These are phyloP conservation scores for Scaptomyza flava DNA, from an alignment of 2,888 invertebrate species.

Conservation along the genomic window DNA sequence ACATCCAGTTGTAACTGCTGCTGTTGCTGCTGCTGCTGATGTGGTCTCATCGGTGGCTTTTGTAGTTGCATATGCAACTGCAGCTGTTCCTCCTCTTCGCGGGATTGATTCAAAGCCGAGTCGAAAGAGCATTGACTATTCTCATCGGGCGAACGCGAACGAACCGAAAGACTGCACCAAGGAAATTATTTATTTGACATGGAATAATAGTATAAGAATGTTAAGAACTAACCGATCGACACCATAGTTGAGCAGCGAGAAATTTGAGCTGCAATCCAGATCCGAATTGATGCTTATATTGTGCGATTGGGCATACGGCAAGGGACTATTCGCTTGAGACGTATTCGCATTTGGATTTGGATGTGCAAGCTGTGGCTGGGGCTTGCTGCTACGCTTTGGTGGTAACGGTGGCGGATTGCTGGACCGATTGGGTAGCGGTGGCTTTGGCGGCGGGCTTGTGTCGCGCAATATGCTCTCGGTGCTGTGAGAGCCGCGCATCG, in stretches of 20 bases:
- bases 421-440: constrained; percentile 92
- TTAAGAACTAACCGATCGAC: constrained; percentile 85
- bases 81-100: constrained; percentile 89
- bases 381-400: constrained; percentile 88
- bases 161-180: constrained; percentile 87
- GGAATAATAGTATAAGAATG: neutral
- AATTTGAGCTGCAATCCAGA: constrained; percentile 84
- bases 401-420: constrained; percentile 91
- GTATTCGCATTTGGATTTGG: constrained; percentile 19
- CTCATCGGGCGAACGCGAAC: constrained; percentile 90
- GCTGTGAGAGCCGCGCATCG: constrained; percentile 91
- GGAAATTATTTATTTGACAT: neutral
- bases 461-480: constrained; percentile 91
- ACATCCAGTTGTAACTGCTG: constrained; percentile 50
- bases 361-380: constrained; percentile 53
- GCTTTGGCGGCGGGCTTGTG: constrained; percentile 93
- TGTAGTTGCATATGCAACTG: constrained; percentile 23
- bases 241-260: constrained; percentile 88
- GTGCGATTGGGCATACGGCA: constrained; percentile 83
- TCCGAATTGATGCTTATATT: constrained; percentile 82
- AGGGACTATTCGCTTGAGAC: constrained; percentile 63
- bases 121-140: constrained; percentile 91
- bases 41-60: constrained; percentile 37
- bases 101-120: constrained; percentile 94
- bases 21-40: constrained; percentile 27